These are phyloP conservation scores for Chaetodon auriga DNA, from an alignment of 2,113 vertebrate species.

Conservation along the genomic window DNA sequence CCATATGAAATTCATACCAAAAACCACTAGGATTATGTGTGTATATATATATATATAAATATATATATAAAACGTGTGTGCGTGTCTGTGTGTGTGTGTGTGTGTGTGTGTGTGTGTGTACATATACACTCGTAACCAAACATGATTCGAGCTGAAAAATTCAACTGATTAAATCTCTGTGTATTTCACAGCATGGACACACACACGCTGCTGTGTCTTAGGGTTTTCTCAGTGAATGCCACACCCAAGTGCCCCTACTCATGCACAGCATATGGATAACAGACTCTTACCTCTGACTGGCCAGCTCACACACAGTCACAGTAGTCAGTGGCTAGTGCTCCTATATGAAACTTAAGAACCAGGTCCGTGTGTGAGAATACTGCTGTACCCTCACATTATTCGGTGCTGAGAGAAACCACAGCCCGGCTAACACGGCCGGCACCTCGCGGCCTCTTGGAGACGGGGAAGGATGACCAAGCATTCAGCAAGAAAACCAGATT, in stretches of 20 bases:
- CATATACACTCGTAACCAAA: background rate
- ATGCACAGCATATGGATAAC: background rate
- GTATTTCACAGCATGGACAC: background rate
- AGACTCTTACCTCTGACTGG: background rate
- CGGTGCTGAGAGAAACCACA: constrained; percentile 37
- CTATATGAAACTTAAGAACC: constrained; percentile 27
- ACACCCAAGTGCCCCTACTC: constrained; percentile 50
- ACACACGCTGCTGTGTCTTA: background rate
- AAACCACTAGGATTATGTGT: too few relatives aligned
- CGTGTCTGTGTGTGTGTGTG: too few relatives aligned
- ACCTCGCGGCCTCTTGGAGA: constrained; percentile 22
- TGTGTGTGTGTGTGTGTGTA: too few relatives aligned
- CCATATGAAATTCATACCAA: background rate
- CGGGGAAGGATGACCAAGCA: constrained; percentile 49
- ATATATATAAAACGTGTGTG: too few relatives aligned
- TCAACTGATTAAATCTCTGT: background rate
- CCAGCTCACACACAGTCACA: constrained; percentile 1
- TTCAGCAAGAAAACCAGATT: constrained; percentile 42
- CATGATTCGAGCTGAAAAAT: background rate
- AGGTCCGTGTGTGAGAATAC: background rate
- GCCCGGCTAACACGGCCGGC: constrained; percentile 5
- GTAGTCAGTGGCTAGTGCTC: constrained; percentile 8
- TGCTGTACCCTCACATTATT: constrained; percentile 15
- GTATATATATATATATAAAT: too few relatives aligned
- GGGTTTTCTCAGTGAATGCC: constrained; percentile 33